Evolutionary conservation across 2,888 invertebrate genomes (phyloP), one percentile per base, ranked within the genome.

Genomic region (Synergus japonicus): DNA sequence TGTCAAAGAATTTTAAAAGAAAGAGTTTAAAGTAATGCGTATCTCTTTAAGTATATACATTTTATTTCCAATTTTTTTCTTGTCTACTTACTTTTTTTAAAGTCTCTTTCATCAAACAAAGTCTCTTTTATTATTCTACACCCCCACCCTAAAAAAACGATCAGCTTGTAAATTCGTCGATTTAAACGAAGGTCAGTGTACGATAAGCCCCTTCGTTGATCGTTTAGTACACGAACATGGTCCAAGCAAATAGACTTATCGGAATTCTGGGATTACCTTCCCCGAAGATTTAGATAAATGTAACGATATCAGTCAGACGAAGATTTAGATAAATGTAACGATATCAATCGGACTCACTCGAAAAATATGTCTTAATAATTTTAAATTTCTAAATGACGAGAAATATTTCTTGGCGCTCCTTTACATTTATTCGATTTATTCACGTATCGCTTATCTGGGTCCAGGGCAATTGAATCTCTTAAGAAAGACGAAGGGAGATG

Each of bases 311-410:
- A 58, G 54, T n/a, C 3, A 58, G 18, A 18, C 18, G 54, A n/a
- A 9, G 54, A 58, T 58, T 58, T 58, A 58, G 54, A 58, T 58
- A 58, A 58, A 58, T 58, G n/a, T 58, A 58, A 58, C 18, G 54
- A 58, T 58, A 8, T n/a, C 4, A 58, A 58, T 58, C 54, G 18
- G 54, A 18, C 54, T 58, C 54, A 58, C 4, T 4, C 18, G 13
- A 12, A 4, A 63, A 63, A 63, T 63, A 29, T 37, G 5, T 37
- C 5, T 63, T 29, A 29, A 22, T 58, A 58, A 58, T 58, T 37
- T 37, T 5, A 46, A 46, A 63, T 63, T 63, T 29, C 13, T 63
- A 63, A 63, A 63, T 12, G 29, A 63, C 18, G 5, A 29, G 63
- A 63, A 63, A 63, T 13, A 13, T 22, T 63, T 63, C 13, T 29